phyloP scores from a whole-genome alignment of 2,888 invertebrate genomes.

The Mellilla xanthometata region DNA sequence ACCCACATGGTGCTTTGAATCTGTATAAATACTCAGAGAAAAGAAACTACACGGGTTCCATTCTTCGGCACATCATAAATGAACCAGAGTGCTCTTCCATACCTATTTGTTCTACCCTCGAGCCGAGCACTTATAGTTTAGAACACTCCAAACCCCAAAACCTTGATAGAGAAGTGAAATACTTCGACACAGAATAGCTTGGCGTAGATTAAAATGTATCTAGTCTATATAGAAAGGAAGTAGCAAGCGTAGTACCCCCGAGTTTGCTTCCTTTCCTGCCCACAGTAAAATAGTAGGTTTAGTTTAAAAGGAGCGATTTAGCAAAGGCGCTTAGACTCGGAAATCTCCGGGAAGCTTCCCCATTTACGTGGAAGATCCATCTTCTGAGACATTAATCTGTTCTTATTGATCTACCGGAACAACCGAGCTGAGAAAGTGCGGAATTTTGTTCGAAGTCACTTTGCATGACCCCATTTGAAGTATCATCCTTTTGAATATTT shows the following conservation, averaged over 20 bases:
- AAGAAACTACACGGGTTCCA: constrained; percentile 36
- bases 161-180: constrained; percentile 44
- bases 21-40: constrained; percentile 55
- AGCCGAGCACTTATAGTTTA: constrained; percentile 49
- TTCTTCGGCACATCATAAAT: constrained; percentile 30
- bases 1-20: constrained; percentile 63
- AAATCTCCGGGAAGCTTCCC: constrained; percentile 64
- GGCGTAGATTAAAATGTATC: constrained; percentile 63
- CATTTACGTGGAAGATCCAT: constrained; percentile 49
- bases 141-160: constrained; percentile 47
- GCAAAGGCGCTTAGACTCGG: constrained; percentile 52
- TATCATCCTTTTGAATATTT: constrained; percentile 40
- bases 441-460: constrained; percentile 29
- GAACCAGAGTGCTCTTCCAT: constrained; percentile 48
- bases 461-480: constrained; percentile 47
- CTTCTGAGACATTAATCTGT: constrained; percentile 30
- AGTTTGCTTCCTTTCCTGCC: constrained; percentile 51
- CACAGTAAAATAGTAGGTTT: constrained; percentile 55
- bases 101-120: constrained; percentile 42
- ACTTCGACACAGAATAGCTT: constrained; percentile 59
- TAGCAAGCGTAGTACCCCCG: constrained; percentile 65
- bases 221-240: constrained; percentile 37
- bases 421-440: constrained; percentile 20
- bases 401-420: constrained; percentile 26
- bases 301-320: constrained; percentile 58